These are phyloP conservation scores for Sus scrofa DNA, from an alignment of 2,113 vertebrate genomes.

Conservation along the genomic window T2T-Sscrofa CM000812.6:4978501-4979000, in stretches of 20 bases:
- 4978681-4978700: fast-evolving
- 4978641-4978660: too few relatives aligned
- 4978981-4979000: fast-evolving
- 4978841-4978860: constrained; percentile 44
- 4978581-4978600: fast-evolving
- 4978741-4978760: background rate
- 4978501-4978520: background rate
- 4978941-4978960: fast-evolving
- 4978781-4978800: fast-evolving
- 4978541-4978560: fast-evolving
- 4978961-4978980: background rate
- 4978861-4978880: constrained; percentile 11
- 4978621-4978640: fast-evolving
- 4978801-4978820: background rate
- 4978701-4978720: background rate
- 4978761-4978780: fast-evolving
- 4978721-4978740: fast-evolving
- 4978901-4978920: background rate
- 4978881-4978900: fast-evolving
- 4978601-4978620: fast-evolving
- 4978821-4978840: background rate
- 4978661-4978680: fast-evolving
- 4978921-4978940: fast-evolving
- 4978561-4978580: fast-evolving
- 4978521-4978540: fast-evolving